Percentiles rank a stretch among this genome's conserved stretches.
phyloP scores from a whole-genome alignment of 2,888 invertebrate species.

The Pyralis farinalis region DNA sequence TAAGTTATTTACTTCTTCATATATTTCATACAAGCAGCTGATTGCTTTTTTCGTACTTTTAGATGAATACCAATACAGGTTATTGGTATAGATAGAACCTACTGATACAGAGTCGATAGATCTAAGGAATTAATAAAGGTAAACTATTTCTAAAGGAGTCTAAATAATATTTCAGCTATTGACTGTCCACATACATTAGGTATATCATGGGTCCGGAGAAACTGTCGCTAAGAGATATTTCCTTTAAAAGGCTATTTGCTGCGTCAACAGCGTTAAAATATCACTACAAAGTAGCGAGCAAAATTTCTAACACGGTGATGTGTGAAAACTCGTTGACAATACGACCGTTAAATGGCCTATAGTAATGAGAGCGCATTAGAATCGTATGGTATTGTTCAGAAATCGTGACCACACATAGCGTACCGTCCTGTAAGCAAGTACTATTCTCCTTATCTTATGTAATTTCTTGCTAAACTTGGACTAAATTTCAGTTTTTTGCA shows the following conservation, averaged over 20 bases:
- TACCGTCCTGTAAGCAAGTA: background rate
- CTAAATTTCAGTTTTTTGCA: background rate
- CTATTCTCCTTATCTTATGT: conserved; percentile 1
- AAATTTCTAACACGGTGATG: conserved; percentile 3
- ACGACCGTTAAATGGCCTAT: background rate
- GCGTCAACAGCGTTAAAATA: conserved; percentile 4
- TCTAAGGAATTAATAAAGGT: too few relatives aligned
- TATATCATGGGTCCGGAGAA: background rate
- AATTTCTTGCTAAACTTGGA: conserved; percentile 3
- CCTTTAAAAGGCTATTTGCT: conserved; percentile 2
- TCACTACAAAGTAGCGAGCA: conserved; percentile 6
- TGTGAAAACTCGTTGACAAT: conserved; percentile 8
- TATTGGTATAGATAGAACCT: too few relatives aligned
- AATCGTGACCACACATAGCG: conserved; percentile 2
- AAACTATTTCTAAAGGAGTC: too few relatives aligned
- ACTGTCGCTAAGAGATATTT: conserved; percentile 2
- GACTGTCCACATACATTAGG: background rate
- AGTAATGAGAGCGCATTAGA: background rate
- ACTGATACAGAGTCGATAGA: too few relatives aligned
- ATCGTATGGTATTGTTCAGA: background rate
- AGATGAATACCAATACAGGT: too few relatives aligned
- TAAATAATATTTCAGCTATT: background rate
- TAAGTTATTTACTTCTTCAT: too few relatives aligned
- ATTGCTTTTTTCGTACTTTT: too few relatives aligned
- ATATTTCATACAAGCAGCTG: too few relatives aligned